Base-by-base conservation (phyloP, 2,888 invertebrate species). In the Mythimna vitellina region DNA sequence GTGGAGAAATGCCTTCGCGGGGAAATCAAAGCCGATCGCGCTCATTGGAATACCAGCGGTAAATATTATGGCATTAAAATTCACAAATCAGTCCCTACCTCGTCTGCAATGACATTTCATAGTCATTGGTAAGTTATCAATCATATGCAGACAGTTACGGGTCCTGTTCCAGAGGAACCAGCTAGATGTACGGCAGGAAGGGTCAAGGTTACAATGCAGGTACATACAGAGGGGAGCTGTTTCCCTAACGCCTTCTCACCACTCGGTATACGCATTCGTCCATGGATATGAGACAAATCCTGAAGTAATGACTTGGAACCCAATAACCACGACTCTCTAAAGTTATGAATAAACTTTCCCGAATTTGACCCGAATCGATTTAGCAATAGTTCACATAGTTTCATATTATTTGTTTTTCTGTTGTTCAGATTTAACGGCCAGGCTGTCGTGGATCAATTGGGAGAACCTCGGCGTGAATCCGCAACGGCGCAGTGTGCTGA, bases 391-490 rank as follows among this genome's bases (percentile, higher is more conserved):
- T 29, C 7, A 25, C 4, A 35, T 32, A 7, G 22, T 32, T 29
- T 10, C 25, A 49, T 14, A 42, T 17, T 29, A 32, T 20, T 32
- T 12, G 0, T 1, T 56, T 61, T 38, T 78, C 5, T 73, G 35
- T 69, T 69, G 1, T 58, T n/a, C 51, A 99, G 99, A 99, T 97
- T 96, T 99, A 84, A 99, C 99, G 1, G 99, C 99, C 0, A 97
- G 99, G 70, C 96, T 99, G 42, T 99, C 99, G 0, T 99, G 99
- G 99, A 99, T 99, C 87, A 99, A 99, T 91, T 99, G 99, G 99
- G 99, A 99, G 93, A 99, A 99, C 91, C 97, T 99, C 1, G 99
- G 99, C 1, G 99, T 99, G 6, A 98, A 98, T 91, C 99, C 99
- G 3, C 98, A 98, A 73, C 96, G 99, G 65, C 96, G 99, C 85